phyloP scores from a whole-genome alignment of 1,140 invertebrate genomes.

The Polypedilum pembai region DNA sequence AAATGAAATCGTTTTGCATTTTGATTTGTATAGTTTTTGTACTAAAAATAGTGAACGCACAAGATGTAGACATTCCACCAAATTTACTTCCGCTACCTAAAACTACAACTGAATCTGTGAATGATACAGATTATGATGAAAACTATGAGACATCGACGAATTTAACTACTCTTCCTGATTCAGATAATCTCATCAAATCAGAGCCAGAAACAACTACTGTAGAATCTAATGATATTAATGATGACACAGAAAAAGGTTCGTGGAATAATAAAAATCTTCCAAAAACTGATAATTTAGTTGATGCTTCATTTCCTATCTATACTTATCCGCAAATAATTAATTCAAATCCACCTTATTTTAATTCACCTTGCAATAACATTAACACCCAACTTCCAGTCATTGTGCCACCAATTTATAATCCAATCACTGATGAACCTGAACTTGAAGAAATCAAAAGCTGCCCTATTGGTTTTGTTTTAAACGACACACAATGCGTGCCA shows the following conservation, averaged over 20 bases:
- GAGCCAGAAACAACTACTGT: not conserved
- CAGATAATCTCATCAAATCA: too few species aligned
- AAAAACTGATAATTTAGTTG: not conserved
- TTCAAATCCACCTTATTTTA: not conserved
- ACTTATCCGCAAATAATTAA: not conserved
- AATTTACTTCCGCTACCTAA: not conserved
- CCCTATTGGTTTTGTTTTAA: not conserved
- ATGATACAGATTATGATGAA: not conserved
- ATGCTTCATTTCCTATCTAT: not conserved
- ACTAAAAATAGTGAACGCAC: not conserved
- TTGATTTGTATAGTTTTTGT: not conserved
- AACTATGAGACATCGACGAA: not conserved
- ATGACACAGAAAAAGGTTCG: constrained; percentile 2
- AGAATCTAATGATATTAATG: not conserved
- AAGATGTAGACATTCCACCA: not conserved
- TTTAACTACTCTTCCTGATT: not conserved
- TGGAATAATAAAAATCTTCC: not conserved
- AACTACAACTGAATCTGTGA: not conserved
- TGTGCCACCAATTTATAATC: not conserved
- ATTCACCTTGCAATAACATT: not conserved
- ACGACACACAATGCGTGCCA: not conserved
- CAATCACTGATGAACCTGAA: not conserved
- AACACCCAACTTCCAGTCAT: not conserved
- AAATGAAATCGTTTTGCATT: not conserved
- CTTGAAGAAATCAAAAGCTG: not conserved